Conservation (phyloP, 2,113 vertebrate genomes). For the Eublepharis macularius region DNA sequence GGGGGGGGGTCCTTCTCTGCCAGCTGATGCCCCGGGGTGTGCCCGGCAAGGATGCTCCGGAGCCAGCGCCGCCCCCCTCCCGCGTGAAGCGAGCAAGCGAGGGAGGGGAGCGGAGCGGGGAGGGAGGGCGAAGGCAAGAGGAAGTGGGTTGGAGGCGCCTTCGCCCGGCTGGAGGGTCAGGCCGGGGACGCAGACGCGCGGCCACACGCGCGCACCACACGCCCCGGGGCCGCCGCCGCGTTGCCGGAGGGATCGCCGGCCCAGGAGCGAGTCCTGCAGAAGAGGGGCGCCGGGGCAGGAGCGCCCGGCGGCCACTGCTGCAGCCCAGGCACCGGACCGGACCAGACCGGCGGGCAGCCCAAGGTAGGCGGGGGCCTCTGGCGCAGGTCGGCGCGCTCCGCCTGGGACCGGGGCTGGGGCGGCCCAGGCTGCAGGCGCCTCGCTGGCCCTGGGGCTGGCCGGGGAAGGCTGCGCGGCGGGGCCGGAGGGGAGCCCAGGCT, state of each 20-base stretch:
- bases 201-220: not conserved
- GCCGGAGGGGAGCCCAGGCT: not conserved
- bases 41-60: not conserved
- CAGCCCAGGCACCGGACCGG: not conserved
- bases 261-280: not conserved
- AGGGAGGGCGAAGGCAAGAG: slow-evolving; percentile 46
- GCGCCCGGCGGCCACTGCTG: not conserved
- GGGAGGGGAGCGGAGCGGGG: slow-evolving; percentile 48
- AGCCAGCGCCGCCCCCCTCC: rapidly evolving
- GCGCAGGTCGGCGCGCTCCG: too few relatives aligned
- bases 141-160: not conserved
- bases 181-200: not conserved
- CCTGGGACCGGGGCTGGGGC: not conserved
- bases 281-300: too few relatives aligned
- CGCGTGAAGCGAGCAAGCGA: slow-evolving; percentile 9
- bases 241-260: too few relatives aligned
- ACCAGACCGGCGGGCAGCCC: too few relatives aligned
- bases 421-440: too few relatives aligned
- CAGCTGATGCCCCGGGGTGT: not conserved
- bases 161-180: slow-evolving; percentile 6
- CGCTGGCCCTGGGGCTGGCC: not conserved
- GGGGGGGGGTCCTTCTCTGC: not conserved
- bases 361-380: not conserved
- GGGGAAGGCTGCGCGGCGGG: not conserved
- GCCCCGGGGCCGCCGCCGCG: not conserved